Evolutionary conservation across 2,113 vertebrate species (phyloP).

Genomic region (Hippocampus abdominalis): DNA sequence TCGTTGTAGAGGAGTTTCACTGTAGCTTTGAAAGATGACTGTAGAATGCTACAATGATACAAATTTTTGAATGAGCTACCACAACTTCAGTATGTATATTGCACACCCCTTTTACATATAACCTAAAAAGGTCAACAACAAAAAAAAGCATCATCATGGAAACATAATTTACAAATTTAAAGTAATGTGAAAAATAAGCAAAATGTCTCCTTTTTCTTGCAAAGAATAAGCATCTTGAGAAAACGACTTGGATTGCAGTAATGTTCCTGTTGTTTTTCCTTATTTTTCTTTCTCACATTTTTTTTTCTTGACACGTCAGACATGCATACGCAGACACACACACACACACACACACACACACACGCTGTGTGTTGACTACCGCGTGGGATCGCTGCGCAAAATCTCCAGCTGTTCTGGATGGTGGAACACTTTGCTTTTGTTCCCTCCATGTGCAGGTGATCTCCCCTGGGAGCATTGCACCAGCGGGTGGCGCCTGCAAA

Average conservation of each 20-base stretch:
- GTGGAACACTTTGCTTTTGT: conserved; percentile 11
- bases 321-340: neutral
- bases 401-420: conserved; percentile 11
- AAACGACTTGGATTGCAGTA: neutral
- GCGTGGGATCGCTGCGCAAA: conserved; percentile 5
- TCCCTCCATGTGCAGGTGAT: conserved; percentile 36
- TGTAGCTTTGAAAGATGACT: no score
- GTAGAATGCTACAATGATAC: no score
- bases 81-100: no score
- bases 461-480: conserved; percentile 38
- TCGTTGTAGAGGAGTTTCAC: no score
- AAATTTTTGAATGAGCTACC: no score
- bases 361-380: neutral
- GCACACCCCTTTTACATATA: no score
- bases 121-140: no score
- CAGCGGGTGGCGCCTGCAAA: conserved; percentile 31
- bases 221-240: no score
- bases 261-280: neutral
- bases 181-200: no score
- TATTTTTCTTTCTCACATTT: neutral
- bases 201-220: no score
- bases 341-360: neutral
- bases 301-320: neutral
- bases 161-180: neutral
- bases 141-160: no score